Evolutionary conservation across 2,113 vertebrate genomes (phyloP).

Genomic region (Melanocharis versteri): DNA sequence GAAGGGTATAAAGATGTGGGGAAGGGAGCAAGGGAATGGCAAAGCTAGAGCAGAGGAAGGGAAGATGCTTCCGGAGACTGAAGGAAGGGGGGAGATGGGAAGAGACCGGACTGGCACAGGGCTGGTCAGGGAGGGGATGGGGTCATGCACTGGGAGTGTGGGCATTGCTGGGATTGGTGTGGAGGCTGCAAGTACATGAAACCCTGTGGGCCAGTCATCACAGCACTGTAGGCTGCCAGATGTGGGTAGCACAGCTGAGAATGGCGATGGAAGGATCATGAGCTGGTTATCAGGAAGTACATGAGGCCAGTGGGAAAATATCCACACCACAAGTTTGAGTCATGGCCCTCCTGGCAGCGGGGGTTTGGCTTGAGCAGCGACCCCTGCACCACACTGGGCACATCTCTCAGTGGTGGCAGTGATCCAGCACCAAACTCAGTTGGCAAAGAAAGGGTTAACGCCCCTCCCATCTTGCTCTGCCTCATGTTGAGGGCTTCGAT

Average conservation of each 20-base stretch:
- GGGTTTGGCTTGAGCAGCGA: neutral
- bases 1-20: rapidly evolving
- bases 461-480: neutral
- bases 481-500: rapidly evolving
- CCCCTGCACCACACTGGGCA: neutral
- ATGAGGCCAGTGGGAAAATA: neutral
- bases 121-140: neutral
- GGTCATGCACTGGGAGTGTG: neutral
- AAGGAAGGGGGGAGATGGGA: neutral
- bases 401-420: rapidly evolving
- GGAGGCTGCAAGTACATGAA: neutral
- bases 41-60: neutral
- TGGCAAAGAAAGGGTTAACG: neutral
- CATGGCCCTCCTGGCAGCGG: neutral
- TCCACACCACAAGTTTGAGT: neutral
- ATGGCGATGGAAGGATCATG: rapidly evolving
- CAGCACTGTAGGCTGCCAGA: neutral
- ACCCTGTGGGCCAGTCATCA: neutral
- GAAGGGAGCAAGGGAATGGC: neutral
- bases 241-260: neutral
- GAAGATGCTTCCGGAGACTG: neutral
- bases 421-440: neutral
- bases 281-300: neutral
- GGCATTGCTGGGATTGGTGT: neutral
- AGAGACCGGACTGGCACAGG: rapidly evolving